Evolutionary conservation across 1,140 invertebrate species (phyloP), one percentile per base, ranked within the genome.

Genomic region (Sitobion miscanthi): DNA sequence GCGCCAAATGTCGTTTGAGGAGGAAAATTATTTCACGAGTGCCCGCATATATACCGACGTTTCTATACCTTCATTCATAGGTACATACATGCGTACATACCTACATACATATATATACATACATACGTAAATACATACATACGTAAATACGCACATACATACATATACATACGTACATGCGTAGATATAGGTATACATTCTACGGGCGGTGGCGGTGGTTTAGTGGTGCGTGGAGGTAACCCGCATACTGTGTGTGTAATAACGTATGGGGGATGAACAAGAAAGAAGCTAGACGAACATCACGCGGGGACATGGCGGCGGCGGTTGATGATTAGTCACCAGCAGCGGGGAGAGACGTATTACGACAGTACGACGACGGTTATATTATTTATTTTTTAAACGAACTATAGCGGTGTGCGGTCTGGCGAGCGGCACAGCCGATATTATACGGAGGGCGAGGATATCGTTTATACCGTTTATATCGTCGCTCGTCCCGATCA

Each of bases 301-400:
- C 30, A n/a, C 45, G 9, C n/a, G 9, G 30, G 49, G 47, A 42
- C 20, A 35, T 21, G 47, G n/a, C n/a, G 49, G 49, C 8, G 7
- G 47, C 7, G 47, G 21, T 89, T 11, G 87, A 89, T 54, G 87
- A 89, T 89, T 89, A 89, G 87, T 21, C 30, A n/a, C 30, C 21
- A 21, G n/a, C 7, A 4, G 30, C 5, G 62, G 14, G 11, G 14
- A n/a, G n/a, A 69, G 30, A 77, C 62, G 62, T n/a, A n/a, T n/a
- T 77, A 69, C 35, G 35, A 35, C 5, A n/a, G 30, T 77, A 30
- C 45, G 45, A n/a, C 85, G 25, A 7, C 30, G 25, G 45, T 30
- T 87, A n/a, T 87, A 87, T 77, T 77, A 77, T 87, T 87, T 87
- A 87, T 87, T 87, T 47, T 86, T 87, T 47, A 87, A n/a, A 87